Base-by-base conservation (phyloP, 2,113 vertebrate genomes). In the Nyctereutes procyonoides region DNA sequence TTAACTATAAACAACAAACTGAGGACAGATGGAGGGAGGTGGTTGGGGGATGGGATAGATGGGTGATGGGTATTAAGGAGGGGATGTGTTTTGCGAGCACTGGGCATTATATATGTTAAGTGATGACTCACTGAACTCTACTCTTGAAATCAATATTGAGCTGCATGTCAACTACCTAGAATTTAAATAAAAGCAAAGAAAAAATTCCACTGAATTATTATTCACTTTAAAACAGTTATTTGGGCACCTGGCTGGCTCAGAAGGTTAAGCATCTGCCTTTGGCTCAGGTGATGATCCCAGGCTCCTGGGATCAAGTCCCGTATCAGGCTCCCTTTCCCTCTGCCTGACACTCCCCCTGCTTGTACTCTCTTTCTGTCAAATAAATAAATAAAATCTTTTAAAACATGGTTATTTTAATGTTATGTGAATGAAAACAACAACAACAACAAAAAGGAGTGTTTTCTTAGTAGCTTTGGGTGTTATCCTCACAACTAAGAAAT, bases 141-240 rank as follows among this genome's bases (percentile, higher is more conserved):
- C n/a, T 19, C 67, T 32, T 35, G 67, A 69, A 69, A 17, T 17
- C 16, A n/a, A 19, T 69, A 69, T n/a, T 69, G 32, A 69, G n/a
- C 32, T 69, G 6, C 19, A 19, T n/a, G 67, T n/a, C 32, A 69
- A 69, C 67, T 69, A 69, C 8, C 67, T n/a, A 69, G 32, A 69
- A 69, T 69, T 69, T 69, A 69, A 69, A n/a, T 69, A 69, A 69
- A n/a, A 69, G 19, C 32, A 69, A n/a, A n/a, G n/a, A 32, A 32
- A n/a, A 67, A n/a, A 88, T 67, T 48, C 3, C 30, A 95, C 24
- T 58, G 65, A 35, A 67, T 8, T 87, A 15, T 74, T 95, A 15
- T 74, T 95, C 32, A 82, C 32, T n/a, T 79, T 74, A 56, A 90
- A 95, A 91, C 69, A n/a, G 22, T 71, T 82, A 56, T 58, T n/a